Conservation (phyloP, 2,797 vertebrate species). For the Enteromius trimaculatus region DNA sequence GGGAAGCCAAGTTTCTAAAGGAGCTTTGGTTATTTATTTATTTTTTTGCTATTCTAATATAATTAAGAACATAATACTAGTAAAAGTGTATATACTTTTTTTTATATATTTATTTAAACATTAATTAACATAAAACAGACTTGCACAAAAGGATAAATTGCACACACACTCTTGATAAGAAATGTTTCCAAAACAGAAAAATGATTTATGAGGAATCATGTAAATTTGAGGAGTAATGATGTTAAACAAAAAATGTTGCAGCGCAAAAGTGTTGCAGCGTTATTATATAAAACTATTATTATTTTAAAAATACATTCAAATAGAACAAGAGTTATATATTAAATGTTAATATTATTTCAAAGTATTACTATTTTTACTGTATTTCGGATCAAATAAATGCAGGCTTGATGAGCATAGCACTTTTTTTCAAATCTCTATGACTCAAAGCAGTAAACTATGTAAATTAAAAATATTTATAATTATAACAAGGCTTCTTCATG, state of each 20-base stretch:
- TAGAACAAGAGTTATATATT: background rate
- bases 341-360: background rate
- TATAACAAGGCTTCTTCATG: background rate
- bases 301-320: background rate
- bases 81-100: too few species aligned
- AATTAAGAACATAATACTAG: too few species aligned
- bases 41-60: too few species aligned
- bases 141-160: too few species aligned
- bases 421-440: background rate
- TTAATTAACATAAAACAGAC: too few species aligned
- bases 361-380: background rate
- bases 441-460: background rate
- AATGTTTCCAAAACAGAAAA: too few species aligned
- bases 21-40: too few species aligned
- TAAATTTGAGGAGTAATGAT: background rate
- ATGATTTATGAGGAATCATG: background rate
- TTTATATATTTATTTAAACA: too few species aligned
- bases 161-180: too few species aligned
- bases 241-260: background rate
- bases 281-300: too few species aligned
- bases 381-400: background rate
- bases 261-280: background rate
- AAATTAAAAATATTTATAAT: background rate
- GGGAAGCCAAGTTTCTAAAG: too few species aligned
- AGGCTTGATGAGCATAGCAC: background rate